Base-by-base conservation (phyloP, 2,888 invertebrate genomes). In the Aspidiotus destructor region DNA sequence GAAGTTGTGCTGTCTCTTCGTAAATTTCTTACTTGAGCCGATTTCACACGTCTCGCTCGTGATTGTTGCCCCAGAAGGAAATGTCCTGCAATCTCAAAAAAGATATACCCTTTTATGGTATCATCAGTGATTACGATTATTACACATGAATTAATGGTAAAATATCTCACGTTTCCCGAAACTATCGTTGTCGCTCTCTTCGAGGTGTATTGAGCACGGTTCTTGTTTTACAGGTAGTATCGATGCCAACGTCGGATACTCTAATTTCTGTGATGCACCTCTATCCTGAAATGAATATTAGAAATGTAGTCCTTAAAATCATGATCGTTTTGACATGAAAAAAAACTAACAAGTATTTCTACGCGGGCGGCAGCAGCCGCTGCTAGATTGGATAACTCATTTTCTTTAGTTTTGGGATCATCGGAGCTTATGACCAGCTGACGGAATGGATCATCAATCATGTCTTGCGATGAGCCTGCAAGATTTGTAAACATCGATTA, bases 111-210 rank as follows among this genome's bases (percentile, higher is more conserved):
- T 28, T 28, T 28, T 28, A 28, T 28, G 28, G 28, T 28, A 28
- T 28, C 28, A 28, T 28, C 28, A 1, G 28, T 28, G 28, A 28
- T 28, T 28, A 28, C 28, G 28, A 28, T 28, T 28, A 28, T 28
- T 28, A 28, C 5, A 28, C 28, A 3, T 28, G 28, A 5, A 28
- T 3, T 28, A 28, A 28, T 28, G 28, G 28, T 28, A 28, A 28
- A 28, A 28, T 28, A 13, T 48, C 11, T 40, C 8, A 69, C 69
- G 62, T 57, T 55, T 57, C 10, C 28, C 69, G 15, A 62, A 55
- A 44, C 69, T 69, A 17, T 74, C 73, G 62, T 85, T 85, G 74
- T 86, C 86, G 72, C 84, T 85, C 15, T 84, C 83, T 69, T 81
- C 81, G 69, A 60, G 52, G 52, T 57, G 57, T 44, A 69, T 62